These are phyloP conservation scores for Eucera pruinosa DNA, from an alignment of 2,888 invertebrate species.

Conservation along the genomic window DNA sequence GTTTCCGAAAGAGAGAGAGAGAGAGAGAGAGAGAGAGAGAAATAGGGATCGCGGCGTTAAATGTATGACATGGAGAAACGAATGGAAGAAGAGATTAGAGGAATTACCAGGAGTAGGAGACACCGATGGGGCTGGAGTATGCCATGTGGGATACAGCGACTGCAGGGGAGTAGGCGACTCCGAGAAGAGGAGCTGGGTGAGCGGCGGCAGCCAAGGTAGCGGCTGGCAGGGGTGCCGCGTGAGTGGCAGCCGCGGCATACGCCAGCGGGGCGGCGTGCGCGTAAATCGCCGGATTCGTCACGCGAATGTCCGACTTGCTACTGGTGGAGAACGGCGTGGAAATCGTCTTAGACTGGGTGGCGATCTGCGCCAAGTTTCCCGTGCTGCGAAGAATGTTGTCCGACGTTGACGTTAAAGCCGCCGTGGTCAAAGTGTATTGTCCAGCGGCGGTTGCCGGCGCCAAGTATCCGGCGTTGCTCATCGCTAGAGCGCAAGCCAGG, in stretches of 20 bases:
- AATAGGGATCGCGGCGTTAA: too few species aligned
- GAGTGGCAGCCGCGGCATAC: slow-evolving; percentile 69
- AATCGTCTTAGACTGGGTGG: slow-evolving; percentile 89
- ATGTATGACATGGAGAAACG: background rate
- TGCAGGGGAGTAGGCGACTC: slow-evolving; percentile 78
- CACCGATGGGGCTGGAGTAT: slow-evolving; percentile 76
- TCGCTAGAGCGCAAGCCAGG: slow-evolving; percentile 76
- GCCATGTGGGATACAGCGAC: slow-evolving; percentile 79
- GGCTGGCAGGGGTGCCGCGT: slow-evolving; percentile 63
- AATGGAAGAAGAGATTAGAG: background rate
- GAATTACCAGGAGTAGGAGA: slow-evolving; percentile 76
- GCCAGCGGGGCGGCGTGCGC: slow-evolving; percentile 72
- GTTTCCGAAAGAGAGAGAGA: too few species aligned
- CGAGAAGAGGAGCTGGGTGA: slow-evolving; percentile 71
- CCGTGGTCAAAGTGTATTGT: slow-evolving; percentile 65
- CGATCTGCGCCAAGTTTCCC: slow-evolving; percentile 88
- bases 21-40: too few species aligned
- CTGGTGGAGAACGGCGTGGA: slow-evolving; percentile 91
- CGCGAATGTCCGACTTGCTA: slow-evolving; percentile 89
- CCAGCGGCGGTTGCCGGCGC: slow-evolving; percentile 61
- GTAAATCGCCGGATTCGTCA: slow-evolving; percentile 85
- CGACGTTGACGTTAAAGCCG: slow-evolving; percentile 78
- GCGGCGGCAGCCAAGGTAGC: slow-evolving; percentile 31
- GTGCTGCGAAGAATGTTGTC: slow-evolving; percentile 85
- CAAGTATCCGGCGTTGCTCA: slow-evolving; percentile 76